Conservation (phyloP, 2,888 invertebrate genomes). For the Syritta pipiens region DNA sequence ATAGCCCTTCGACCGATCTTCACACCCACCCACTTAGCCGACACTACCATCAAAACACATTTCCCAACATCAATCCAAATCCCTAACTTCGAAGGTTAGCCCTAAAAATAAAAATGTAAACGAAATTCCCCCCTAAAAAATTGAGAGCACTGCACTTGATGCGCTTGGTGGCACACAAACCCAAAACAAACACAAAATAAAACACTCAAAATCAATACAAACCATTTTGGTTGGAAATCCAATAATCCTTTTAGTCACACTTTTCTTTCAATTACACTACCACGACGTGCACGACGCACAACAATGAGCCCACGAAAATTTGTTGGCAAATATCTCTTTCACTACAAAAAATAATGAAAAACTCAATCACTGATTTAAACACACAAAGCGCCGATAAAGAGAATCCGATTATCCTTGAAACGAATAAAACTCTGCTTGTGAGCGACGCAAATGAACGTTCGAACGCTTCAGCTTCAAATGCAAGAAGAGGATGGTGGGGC, state of each 20-base stretch:
- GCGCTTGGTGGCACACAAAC: not conserved
- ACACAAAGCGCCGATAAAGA: slow-evolving; percentile 11
- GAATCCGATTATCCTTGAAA: slow-evolving; percentile 63
- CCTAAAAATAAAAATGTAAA: too few relatives aligned
- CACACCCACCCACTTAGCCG: too few relatives aligned
- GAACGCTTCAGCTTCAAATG: slow-evolving; percentile 70
- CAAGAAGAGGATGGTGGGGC: slow-evolving; percentile 71
- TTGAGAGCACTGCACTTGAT: slow-evolving; percentile 4
- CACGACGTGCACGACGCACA: not conserved
- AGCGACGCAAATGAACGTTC: slow-evolving; percentile 42
- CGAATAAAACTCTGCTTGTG: slow-evolving; percentile 5
- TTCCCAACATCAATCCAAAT: too few relatives aligned
- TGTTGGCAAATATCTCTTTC: slow-evolving; percentile 15
- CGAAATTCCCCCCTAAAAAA: slow-evolving; percentile 15
- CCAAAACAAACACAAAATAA: not conserved
- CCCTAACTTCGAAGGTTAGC: too few relatives aligned
- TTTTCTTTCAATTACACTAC: not conserved
- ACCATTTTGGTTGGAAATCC: slow-evolving; percentile 53
- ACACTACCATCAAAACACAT: too few relatives aligned
- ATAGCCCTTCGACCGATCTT: too few relatives aligned
- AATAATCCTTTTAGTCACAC: slow-evolving; percentile 50
- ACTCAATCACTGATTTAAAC: slow-evolving; percentile 16
- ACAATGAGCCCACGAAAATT: not conserved
- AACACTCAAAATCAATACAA: slow-evolving; percentile 13
- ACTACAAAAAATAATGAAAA: slow-evolving; percentile 3